phyloP scores from a whole-genome alignment of 2,797 vertebrate species.

The Buceros bicornis region DNA sequence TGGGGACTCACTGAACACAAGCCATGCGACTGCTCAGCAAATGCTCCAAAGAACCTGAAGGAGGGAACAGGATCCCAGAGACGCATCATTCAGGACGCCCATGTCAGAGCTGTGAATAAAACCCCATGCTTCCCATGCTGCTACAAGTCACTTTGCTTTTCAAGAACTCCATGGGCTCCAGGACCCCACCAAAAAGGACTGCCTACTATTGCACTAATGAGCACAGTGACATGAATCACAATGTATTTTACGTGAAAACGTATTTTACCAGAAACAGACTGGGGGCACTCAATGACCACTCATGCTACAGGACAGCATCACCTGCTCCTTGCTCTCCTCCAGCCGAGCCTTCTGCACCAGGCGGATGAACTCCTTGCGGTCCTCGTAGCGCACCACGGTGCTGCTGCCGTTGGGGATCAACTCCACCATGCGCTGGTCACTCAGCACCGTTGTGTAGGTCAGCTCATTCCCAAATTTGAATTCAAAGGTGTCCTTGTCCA shows the following conservation, averaged over 20 bases:
- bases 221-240: fast-evolving
- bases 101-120: background rate
- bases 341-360: slow-evolving; percentile 92
- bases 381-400: slow-evolving; percentile 88
- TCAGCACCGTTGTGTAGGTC: slow-evolving; percentile 93
- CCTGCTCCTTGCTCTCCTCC: slow-evolving; percentile 95
- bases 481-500: slow-evolving; percentile 96
- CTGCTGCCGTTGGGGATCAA: slow-evolving; percentile 89
- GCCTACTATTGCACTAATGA: background rate
- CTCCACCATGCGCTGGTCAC: slow-evolving; percentile 90
- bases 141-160: background rate
- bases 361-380: slow-evolving; percentile 89
- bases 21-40: background rate
- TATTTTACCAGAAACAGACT: background rate
- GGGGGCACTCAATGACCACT: background rate
- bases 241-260: background rate
- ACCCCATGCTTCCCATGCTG: fast-evolving
- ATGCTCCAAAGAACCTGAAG: background rate
- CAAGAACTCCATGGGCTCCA: background rate
- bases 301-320: slow-evolving; percentile 19
- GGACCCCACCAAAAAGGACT: background rate
- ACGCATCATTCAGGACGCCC: background rate
- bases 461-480: slow-evolving; percentile 96
- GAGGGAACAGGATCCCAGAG: background rate
- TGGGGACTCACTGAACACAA: background rate